Base-by-base conservation (phyloP, 2,888 invertebrate species). In the Metopia argyrocephala region DNA sequence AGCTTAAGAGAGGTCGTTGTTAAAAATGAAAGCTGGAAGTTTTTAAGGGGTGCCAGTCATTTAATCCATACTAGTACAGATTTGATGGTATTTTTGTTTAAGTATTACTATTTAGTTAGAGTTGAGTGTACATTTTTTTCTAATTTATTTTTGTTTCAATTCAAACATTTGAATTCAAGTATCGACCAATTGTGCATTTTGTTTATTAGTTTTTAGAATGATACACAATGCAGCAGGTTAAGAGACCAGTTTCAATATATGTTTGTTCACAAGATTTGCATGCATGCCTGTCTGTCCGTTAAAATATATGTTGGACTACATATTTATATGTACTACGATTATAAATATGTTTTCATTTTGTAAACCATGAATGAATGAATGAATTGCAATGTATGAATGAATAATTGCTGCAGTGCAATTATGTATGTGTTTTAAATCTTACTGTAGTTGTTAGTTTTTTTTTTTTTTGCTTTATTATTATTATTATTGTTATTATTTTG, bases 381-480 rank as follows among this genome's bases (percentile, higher is more conserved):
- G 82, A 31, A 31, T 31, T 31, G 38, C 38, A 38, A 38, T 38
- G 38, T 68, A 65, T 81, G 78, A 81, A 74, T 82, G 74, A 79
- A 79, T 81, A 81, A 81, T 81, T 81, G 81, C 76, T 76, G 76
- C 73, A 73, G 81, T 78, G 73, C 57, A 78, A 78, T 81, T 78
- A 76, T 71, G n/a, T n/a, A 76, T 81, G 69, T 81, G 64, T 80
- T 80, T 64, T 73, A 70, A 38, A 66, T 52, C 48, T 31, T 61
- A 12, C 38, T 61, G 56, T 46, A 62, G 31, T 73, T 69, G 76
- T 69, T 70, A 48, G 27, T 69, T 64, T 52, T 69, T 57, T 50
- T 45, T 46, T 69, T 64, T 69, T 74, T 79, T n/a, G n/a, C n/a
- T n/a, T n/a, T n/a, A n/a, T n/a, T n/a, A n/a, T n/a, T n/a, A n/a